Evolutionary conservation across 2,888 invertebrate genomes (phyloP), one percentile per base, ranked within the genome.

Genomic region (Euzophera pinguis): DNA sequence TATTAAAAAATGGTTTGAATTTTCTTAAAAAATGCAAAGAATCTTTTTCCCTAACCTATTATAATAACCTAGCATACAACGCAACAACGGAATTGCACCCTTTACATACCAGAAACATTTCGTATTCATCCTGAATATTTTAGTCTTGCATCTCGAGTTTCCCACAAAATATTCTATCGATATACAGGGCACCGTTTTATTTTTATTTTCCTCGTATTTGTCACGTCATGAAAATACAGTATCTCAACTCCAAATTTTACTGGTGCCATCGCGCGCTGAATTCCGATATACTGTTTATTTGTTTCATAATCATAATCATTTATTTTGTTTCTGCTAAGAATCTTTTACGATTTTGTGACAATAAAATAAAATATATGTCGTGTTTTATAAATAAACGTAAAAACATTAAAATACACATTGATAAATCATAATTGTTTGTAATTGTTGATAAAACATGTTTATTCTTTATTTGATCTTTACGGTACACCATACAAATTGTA

Each of bases 181-280:
- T 42, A 56, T 45, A 49, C 39, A 48, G 39, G 54, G 50, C 41
- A 57, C 55, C 61, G 61, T 54, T 70, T 70, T 66, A 67, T 69
- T 72, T 73, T 71, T 72, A 70, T 72, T 69, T 72, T 61, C 65
- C 63, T 67, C 63, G 67, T 76, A 73, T 73, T 75, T 75, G 75
- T 73, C 76, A 75, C 75, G 61, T 73, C 74, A 71, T 75, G 73
- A 69, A 71, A 71, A 66, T 65, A 72, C 66, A 67, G 65, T 69
- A 63, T 69, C 57, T 60, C 60, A 57, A 56, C 55, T 60, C 56
- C 64, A 69, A 75, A 71, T 74, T 73, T 71, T 68, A 71, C 63
- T 61, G 58, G 59, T 56, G 32, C 56, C 45, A 56, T 58, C 34
- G 54, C 66, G 66, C 50, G 27, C 52, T 58, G 73, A 72, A 73